Evolutionary conservation across 2,797 vertebrate species (phyloP), one percentile per base, ranked within the genome.

Genomic region (Pempheris klunzingeri): DNA sequence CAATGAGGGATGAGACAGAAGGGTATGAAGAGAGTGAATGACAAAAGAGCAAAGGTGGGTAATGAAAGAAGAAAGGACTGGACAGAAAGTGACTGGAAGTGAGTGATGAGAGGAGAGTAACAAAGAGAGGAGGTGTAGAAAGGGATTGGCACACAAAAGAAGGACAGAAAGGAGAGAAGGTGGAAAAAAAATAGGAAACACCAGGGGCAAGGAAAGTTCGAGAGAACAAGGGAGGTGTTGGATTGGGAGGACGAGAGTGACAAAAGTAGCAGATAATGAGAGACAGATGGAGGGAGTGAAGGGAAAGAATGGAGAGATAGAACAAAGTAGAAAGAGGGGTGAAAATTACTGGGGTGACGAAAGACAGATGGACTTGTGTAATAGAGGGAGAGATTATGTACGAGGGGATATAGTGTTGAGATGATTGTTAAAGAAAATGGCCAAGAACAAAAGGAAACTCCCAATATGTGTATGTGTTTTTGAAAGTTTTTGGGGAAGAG

Each of bases 241-340:
- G 60, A 73, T 49, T 47, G 47, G 71, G 36, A 70, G 52, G 49
- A 80, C 57, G 62, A 55, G 67, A 70, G 71, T 74, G 84, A 80
- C 36, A 61, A 74, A 74, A 74, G 71, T 54, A 81, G 71, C 54
- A 49, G 47, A 59, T 80, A 81, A 84, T 76, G 52, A 80, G 57
- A 79, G 60, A 77, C 74, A 70, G 77, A 75, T 71, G 80, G 53
- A 68, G 34, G 44, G 12, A 74, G 46, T 28, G 34, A 67, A 71
- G 24, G 18, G n/a, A 67, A 71, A 24, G 26, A 55, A 58, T 32
- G 28, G 41, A 44, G 59, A 64, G 34, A 34, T 8, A 0, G 41
- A 70, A 70, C 14, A 44, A 59, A 49, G 54, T 67, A 47, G 55
- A 73, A 62, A 50, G 47, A 57, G 17, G 26, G 26, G 62, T 65